Evolutionary conservation across 2,113 vertebrate genomes (phyloP), one percentile per base, ranked within the genome.

Genomic region (Chaenocephalus aceratus): DNA sequence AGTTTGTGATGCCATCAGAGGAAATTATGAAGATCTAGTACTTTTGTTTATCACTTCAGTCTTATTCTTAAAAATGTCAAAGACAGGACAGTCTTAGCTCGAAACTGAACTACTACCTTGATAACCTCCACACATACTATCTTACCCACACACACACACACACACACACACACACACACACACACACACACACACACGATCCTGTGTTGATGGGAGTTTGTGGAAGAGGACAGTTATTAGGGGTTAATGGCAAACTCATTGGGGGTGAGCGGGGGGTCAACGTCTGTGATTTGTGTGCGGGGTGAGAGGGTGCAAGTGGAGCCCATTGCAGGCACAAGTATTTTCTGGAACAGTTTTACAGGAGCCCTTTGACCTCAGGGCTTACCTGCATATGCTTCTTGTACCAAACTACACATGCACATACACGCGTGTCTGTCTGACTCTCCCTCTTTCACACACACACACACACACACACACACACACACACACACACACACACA

Each of bases 311-410:
- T 56, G 53, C 45, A 72, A 85, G 30, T 41, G 41, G 54, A 79
- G 58, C 52, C 34, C 41, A 45, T 23, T 74, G 83, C 86, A 86
- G 85, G 82, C 91, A 1, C 65, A 67, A 52, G 76, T 83, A 78
- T 86, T 81, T 82, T 82, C 58, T 75, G 0, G 30, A 80, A 41
- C 12, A 15, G 41, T 79, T 92, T 90, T 68, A 86, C 62, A 65
- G 57, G 75, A 56, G 51, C 62, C 59, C 63, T 90, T 69, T 82
- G 51, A 88, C 90, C 86, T 64, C 59, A 0, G 70, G 84, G 74
- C 53, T 85, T 63, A 81, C 80, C 72, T 85, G 44, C 77, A 64
- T 49, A 14, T 78, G 63, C 53, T 62, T 74, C 65, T 30, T 68
- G 15, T 61, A 59, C 45, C n/a, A 66, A 30, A 41, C 46, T 63